These are phyloP conservation scores for Silurus aristotelis DNA, from an alignment of 2,797 vertebrate species.

Conservation along the genomic window DNA sequence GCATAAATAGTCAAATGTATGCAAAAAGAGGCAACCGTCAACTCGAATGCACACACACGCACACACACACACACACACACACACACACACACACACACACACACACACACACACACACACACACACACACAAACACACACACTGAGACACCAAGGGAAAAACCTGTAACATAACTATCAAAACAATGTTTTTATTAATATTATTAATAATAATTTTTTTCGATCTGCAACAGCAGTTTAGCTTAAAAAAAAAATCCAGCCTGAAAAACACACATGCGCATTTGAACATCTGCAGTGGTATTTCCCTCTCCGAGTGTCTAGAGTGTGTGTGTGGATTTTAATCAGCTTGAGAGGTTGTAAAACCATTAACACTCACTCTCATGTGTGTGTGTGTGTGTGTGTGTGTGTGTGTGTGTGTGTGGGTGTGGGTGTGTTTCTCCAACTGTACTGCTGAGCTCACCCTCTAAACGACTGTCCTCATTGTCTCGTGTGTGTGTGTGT, in stretches of 20 bases:
- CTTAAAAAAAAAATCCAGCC: no score
- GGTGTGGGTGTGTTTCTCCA: neutral
- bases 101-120: no score
- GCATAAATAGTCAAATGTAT: neutral
- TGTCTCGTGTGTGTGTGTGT: constrained; percentile 16
- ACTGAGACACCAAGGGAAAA: no score
- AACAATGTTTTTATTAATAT: no score
- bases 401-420: no score
- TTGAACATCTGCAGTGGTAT: constrained; percentile 30
- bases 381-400: no score
- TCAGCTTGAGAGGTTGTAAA: constrained; percentile 15
- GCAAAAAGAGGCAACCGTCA: neutral
- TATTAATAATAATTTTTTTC: no score
- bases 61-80: no score
- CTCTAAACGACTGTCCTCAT: constrained; percentile 23
- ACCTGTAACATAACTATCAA: no score
- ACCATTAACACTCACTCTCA: neutral
- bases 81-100: no score
- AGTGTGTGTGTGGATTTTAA: neutral
- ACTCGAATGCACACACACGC: neutral
- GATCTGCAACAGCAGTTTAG: no score
- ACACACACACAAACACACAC: no score
- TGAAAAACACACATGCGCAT: neutral
- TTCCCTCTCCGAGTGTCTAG: neutral
- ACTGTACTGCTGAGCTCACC: neutral